Percentiles rank a stretch among this genome's conserved stretches.
Conservation (phyloP, 2,888 invertebrate genomes). For the Hymenopus coronatus region DNA sequence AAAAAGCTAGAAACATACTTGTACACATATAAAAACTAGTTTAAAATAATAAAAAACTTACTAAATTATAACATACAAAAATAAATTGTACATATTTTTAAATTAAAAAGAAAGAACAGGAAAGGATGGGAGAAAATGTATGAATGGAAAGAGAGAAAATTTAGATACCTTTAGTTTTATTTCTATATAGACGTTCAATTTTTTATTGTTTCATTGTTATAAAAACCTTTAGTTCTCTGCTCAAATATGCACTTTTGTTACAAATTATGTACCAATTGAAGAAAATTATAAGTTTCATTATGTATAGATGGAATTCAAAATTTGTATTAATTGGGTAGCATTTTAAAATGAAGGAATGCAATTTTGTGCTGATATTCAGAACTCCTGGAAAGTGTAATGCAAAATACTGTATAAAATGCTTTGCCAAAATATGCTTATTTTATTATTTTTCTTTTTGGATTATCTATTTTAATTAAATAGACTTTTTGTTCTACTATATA, state of each 20-base stretch:
- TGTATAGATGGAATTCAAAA: neutral
- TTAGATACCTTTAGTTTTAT: neutral
- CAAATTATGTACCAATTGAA: neutral
- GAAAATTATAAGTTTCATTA: neutral
- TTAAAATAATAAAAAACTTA: neutral
- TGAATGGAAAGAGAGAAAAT: neutral
- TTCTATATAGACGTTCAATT: neutral
- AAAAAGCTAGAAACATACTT: neutral
- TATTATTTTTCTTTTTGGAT: neutral
- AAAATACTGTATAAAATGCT: neutral
- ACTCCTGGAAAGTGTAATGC: neutral
- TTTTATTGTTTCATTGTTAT: neutral
- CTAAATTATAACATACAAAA: too few species aligned
- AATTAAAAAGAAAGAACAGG: neutral
- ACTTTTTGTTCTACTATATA: too few species aligned
- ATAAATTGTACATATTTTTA: too few species aligned
- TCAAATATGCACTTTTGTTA: neutral
- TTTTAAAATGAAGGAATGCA: neutral
- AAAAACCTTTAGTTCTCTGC: too few species aligned
- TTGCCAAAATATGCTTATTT: too few species aligned
- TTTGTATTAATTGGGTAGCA: neutral
- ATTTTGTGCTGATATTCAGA: neutral
- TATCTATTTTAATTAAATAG: neutral
- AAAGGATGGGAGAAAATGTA: neutral
- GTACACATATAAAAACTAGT: neutral